Base-by-base conservation (phyloP, 2,797 vertebrate genomes). In the Epinephelus coioides region DNA sequence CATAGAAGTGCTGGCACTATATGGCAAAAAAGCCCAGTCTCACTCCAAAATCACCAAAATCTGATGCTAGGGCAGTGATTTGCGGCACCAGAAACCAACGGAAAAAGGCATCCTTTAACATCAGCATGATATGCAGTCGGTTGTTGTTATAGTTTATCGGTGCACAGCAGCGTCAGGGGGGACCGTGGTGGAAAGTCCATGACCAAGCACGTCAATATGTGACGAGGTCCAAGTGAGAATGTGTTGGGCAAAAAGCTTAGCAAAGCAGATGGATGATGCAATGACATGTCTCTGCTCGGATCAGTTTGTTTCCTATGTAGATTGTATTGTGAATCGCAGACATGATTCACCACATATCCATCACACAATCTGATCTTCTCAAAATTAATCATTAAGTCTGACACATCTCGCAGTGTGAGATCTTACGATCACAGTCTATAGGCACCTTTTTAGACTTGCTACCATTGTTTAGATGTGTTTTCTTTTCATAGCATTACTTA, bases 181-280 rank as follows among this genome's bases (percentile, higher is more conserved):
- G 7, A 2, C 6, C 6, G 30, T 5, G 30, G 6, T 34, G 30
- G 30, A 34, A 34, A 34, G 30, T 34, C 30, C 30, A 34, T 34
- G 30, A 34, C 30, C 30, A 34, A 34, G 30, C 6, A 34, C 1
- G 30, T 34, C 5, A 34, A 6, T 7, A 34, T 34, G 30, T 34
- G 30, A 34, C 30, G 0, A 34, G 30, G 30, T 34, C 30, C 30
- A 34, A 34, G 30, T 34, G 30, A 34, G 7, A 34, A 34, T 34
- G 30, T 66, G 2, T 38, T 23, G 10, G 8, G 18, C 14, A 49
- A 12, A 76, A 60, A 43, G 34, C 47, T 60, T 47, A 17, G 60
- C 38, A 54, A 61, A 76, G 13, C 53, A 57, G 7, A 4, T 27
- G 27, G 18, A 65, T 57, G 63, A 67, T 74, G 30, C 30, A 27